These are phyloP conservation scores for Acropternis orthonyx DNA, from an alignment of 2,797 vertebrate species.

Conservation along the genomic window DNA sequence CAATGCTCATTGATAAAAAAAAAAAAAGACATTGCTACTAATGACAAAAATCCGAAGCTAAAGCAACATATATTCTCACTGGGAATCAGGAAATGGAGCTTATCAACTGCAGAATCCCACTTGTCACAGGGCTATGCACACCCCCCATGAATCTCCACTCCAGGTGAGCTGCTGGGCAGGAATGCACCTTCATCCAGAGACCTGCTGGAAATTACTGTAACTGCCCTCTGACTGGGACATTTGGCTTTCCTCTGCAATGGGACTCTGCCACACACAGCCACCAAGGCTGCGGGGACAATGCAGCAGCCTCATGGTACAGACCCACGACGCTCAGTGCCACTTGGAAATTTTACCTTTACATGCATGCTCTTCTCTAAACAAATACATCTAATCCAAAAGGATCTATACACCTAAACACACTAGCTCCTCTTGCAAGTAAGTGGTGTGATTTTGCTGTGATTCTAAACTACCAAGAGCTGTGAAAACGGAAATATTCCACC, in stretches of 20 bases:
- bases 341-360: neutral
- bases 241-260: neutral
- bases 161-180: neutral
- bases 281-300: rapidly evolving
- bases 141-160: neutral
- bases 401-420: neutral
- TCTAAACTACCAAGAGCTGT: neutral
- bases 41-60: neutral
- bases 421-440: neutral
- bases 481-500: neutral
- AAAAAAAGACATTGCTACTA: neutral
- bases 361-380: neutral
- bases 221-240: neutral
- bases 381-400: rapidly evolving
- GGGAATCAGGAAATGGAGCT: neutral
- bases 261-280: neutral
- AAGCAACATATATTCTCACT: neutral
- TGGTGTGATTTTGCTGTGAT: neutral
- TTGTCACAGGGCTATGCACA: rapidly evolving
- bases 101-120: neutral
- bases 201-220: rapidly evolving
- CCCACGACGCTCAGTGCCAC: neutral
- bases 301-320: rapidly evolving
- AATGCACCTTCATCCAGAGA: neutral
- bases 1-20: neutral